Base-by-base conservation (phyloP, 2,113 vertebrate species). In the Festucalex cinctus region DNA sequence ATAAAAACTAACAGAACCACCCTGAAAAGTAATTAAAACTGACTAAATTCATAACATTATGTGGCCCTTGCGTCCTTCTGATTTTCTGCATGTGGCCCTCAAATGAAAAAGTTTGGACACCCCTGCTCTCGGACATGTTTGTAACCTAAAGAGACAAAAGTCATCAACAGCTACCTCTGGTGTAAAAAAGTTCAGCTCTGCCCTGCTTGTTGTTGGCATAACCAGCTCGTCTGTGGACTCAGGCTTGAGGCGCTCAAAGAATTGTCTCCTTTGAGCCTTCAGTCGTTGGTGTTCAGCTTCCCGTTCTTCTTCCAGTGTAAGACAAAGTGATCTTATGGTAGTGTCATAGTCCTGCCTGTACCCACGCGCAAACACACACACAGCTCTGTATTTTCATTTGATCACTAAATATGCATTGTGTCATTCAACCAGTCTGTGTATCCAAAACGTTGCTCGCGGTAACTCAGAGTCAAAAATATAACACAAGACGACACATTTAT, bases 281-380 rank as follows among this genome's bases (percentile, higher is more conserved):
- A 65, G 10, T 13, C 10, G n/a, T 4, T 37, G 48, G 36, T 22
- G n/a, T 22, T 65, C 32, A 14, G 13, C 20, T 35, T 17, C 19
- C 16, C 48, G 63, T 37, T 65, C 63, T 37, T 65, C 46, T n/a
- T 65, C 63, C 6, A 65, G 46, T 4, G 63, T 28, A 22, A 22
- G 28, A 48, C 44, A 37, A 65, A 65, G 35, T 4, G n/a, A 12
- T 43, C 60, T 44, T 13, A 43, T 22, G 39, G 39, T 39, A 62
- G 37, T 22, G 26, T 62, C 39, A 8, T 22, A 39, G 36, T 65
- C 63, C 32, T 65, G 28, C 32, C 63, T 65, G 44, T 39, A 39
- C 9, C 1, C 63, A 65, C 28, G 20, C 14, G 6, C 5, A 2
- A 12, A 14, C 28, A 10, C 32, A 39, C 39, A 39, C 39, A 17